phyloP scores from a whole-genome alignment of 2,113 vertebrate genomes.

The Struthio camelus region DNA sequence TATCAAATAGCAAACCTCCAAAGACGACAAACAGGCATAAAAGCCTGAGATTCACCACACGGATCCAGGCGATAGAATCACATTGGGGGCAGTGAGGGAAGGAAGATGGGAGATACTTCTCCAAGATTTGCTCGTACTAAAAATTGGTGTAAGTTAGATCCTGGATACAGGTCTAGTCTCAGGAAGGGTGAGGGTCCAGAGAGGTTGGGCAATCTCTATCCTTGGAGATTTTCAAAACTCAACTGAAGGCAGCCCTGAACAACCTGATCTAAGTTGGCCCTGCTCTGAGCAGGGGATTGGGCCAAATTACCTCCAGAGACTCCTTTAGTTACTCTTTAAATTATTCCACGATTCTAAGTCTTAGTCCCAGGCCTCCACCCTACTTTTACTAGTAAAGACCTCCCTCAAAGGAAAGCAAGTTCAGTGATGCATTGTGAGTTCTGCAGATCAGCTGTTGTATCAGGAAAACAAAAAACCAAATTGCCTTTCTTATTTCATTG shows the following conservation, averaged over 20 bases:
- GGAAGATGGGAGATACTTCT: not conserved
- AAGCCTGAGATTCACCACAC: not conserved
- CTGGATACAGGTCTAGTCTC: not conserved
- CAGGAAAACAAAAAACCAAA: accelerated
- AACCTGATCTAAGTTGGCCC: not conserved
- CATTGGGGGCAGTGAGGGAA: not conserved
- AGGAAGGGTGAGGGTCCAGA: not conserved
- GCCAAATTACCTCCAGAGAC: too few relatives aligned
- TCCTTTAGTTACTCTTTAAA: not conserved
- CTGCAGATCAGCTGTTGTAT: not conserved
- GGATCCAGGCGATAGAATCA: not conserved
- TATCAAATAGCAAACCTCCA: not conserved
- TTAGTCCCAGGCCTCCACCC: not conserved
- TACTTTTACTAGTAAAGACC: not conserved
- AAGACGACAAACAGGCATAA: not conserved
- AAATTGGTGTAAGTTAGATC: not conserved
- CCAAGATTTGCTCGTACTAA: not conserved
- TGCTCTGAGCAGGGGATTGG: too few relatives aligned
- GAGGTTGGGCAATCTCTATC: not conserved
- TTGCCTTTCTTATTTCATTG: not conserved
- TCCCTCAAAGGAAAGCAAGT: not conserved
- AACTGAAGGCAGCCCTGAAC: too few relatives aligned
- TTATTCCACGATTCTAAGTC: not conserved
- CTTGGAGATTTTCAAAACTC: not conserved
- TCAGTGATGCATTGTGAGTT: not conserved